phyloP scores from a whole-genome alignment of 2,797 vertebrate species.

The Loris lydekkerianus region DNA sequence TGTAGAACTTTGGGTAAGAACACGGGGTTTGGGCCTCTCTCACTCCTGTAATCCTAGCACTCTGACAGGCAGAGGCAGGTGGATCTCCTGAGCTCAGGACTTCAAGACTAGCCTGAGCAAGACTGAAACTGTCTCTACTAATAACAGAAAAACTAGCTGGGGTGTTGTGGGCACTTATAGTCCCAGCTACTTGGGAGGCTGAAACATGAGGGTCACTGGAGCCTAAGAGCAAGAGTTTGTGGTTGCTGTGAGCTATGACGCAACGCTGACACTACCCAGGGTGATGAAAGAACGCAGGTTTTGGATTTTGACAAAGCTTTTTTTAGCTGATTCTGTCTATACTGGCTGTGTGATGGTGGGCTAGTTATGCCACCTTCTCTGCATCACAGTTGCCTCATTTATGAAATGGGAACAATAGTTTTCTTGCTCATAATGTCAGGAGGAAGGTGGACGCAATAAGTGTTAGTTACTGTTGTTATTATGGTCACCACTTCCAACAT shows the following conservation, averaged over 20 bases:
- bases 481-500: not conserved
- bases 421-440: not conserved
- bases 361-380: not conserved
- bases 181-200: not conserved
- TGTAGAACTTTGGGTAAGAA: conserved; percentile 7
- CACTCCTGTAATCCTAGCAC: not conserved
- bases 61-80: not conserved
- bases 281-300: not conserved
- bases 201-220: not conserved
- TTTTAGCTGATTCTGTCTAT: conserved; percentile 25
- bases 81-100: not conserved
- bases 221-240: not conserved
- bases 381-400: not conserved
- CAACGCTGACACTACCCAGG: not conserved
- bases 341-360: not conserved
- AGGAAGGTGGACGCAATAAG: not conserved
- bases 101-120: not conserved
- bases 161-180: not conserved
- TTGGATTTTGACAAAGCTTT: conserved; percentile 3
- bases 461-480: not conserved
- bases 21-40: not conserved
- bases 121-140: not conserved
- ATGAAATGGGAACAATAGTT: not conserved
- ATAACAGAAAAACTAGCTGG: not conserved
- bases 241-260: not conserved